phyloP scores from a whole-genome alignment of 1,140 invertebrate species.

The Diorhabda sublineata region DNA sequence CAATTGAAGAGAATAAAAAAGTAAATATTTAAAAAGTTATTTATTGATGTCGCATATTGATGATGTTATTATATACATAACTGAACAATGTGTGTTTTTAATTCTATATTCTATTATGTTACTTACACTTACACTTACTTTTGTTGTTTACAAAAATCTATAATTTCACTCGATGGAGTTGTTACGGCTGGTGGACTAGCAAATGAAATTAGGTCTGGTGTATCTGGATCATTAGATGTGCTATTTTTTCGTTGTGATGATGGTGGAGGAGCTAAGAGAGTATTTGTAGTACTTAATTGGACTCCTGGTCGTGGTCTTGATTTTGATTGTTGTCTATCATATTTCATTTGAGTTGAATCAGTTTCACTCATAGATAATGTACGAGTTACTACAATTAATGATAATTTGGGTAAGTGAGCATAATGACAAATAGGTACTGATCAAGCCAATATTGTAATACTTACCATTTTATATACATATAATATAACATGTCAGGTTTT shows the following conservation, averaged over 20 bases:
- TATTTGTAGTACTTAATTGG: constrained; percentile 26
- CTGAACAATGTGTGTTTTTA: no score
- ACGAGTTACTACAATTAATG: constrained; percentile 31
- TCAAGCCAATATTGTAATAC: no score
- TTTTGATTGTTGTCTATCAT: constrained; percentile 36
- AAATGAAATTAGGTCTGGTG: constrained; percentile 69
- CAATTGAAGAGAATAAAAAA: no score
- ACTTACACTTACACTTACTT: constrained; percentile 22
- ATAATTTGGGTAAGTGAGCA: no score
- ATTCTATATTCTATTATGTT: no score
- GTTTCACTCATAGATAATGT: constrained; percentile 44
- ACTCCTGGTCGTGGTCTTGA: constrained; percentile 40
- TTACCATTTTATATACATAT: no score
- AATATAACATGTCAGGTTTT: no score
- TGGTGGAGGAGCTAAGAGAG: constrained; percentile 55
- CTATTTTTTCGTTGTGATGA: constrained; percentile 51
- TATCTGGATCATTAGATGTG: constrained; percentile 53
- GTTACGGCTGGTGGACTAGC: constrained; percentile 56
- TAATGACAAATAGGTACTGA: no score
- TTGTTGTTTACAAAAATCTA: constrained; percentile 38
- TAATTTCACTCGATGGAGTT: constrained; percentile 29
- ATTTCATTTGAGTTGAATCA: constrained; percentile 33
- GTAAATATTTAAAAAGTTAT: no score
- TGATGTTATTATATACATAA: no score
- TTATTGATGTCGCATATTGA: no score